Conservation (phyloP, 2,888 invertebrate species). For the Saturnia pavonia region DNA sequence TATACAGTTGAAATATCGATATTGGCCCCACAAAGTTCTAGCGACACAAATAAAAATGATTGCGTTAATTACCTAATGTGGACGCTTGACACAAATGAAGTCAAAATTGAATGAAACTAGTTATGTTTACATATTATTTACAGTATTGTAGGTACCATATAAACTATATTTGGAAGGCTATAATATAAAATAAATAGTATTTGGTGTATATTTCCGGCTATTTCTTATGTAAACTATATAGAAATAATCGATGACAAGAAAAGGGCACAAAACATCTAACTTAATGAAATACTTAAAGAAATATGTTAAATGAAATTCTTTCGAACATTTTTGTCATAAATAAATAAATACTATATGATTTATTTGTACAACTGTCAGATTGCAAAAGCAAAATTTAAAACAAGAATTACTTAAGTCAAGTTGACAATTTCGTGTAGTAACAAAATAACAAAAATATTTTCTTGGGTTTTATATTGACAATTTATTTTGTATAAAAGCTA, state of each 20-base stretch:
- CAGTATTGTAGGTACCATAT: not conserved
- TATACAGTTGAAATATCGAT: no score
- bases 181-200: not conserved
- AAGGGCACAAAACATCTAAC: no score
- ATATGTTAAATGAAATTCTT: no score
- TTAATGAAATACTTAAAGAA: not conserved
- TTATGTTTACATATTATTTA: not conserved
- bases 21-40: not conserved
- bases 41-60: not conserved
- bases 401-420: conserved; percentile 41
- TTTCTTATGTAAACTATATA: not conserved
- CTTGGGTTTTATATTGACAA: conserved; percentile 35
- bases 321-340: not conserved
- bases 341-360: conserved; percentile 29
- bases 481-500: conserved; percentile 37
- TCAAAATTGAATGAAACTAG: not conserved
- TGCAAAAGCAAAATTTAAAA: conserved; percentile 33
- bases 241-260: not conserved
- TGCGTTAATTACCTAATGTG: not conserved
- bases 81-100: not conserved
- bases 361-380: not conserved
- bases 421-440: conserved; percentile 40
- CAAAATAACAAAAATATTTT: conserved; percentile 37
- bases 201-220: not conserved
- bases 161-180: not conserved